Base-by-base conservation (phyloP, 2,113 vertebrate species). In the Apaloderma vittatum region DNA sequence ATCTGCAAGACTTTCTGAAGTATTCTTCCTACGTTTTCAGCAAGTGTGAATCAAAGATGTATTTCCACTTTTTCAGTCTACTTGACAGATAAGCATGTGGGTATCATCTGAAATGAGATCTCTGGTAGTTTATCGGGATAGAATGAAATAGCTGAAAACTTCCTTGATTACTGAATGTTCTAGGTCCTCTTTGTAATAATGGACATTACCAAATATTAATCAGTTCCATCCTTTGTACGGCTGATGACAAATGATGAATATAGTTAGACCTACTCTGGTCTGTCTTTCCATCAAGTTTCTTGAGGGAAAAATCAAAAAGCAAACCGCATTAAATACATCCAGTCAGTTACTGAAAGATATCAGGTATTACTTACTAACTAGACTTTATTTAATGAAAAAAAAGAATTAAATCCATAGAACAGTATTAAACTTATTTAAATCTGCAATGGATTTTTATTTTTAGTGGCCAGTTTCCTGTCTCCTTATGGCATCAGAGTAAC, bases 81-180 rank as follows among this genome's bases (percentile, higher is more conserved):
- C 23, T 79, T 67, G n/a, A 63, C 12, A 40, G 24, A 12, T 32
- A 55, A 58, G 12, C 24, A 27, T 23, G 11, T 0, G 0, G 6
- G 11, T 78, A 12, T 58, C 8, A 29, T 37, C 40, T 48, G 45
- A 58, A 85, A 68, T 48, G 4, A 58, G 70, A 15, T 22, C 8
- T 75, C 4, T 51, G 32, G 13, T 40, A 46, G 27, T 85, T 81
- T 66, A 40, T 63, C 21, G 59, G 8, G 17, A 10, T 46, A 75
- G 24, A 62, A 71, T 20, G n/a, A 77, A 92, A 90, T 2, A 49
- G 32, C 30, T 62, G 40, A 59, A 80, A 26, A 36, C 16, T 32
- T 72, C 29, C 11, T 80, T 21, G 8, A n/a, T 8, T 48, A 6
- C 5, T 76, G 18, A 32, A 59, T 26, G 5, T 65, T 79, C 40